Evolutionary conservation across 2,113 vertebrate genomes (phyloP).

Genomic region (Chaetodon auriga): DNA sequence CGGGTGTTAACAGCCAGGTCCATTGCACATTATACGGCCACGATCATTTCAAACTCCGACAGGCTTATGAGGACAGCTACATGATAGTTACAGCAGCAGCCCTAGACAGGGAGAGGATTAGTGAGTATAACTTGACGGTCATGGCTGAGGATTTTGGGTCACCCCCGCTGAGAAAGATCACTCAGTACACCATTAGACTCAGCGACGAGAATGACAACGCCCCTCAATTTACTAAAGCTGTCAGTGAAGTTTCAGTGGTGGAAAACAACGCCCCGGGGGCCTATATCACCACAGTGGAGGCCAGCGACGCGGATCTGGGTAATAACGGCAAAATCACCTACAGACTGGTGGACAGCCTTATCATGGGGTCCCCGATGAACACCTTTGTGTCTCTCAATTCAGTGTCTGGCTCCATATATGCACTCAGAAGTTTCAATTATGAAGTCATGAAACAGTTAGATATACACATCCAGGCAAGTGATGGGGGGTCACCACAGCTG

Average conservation of each 20-base stretch:
- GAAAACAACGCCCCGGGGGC: slow-evolving; percentile 93
- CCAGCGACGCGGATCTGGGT: slow-evolving; percentile 89
- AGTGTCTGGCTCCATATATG: slow-evolving; percentile 91
- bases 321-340: slow-evolving; percentile 92
- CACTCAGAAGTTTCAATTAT: slow-evolving; percentile 93
- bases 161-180: slow-evolving; percentile 87
- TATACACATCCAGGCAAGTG: slow-evolving; percentile 90
- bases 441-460: slow-evolving; percentile 92
- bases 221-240: slow-evolving; percentile 86
- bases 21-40: slow-evolving; percentile 93
- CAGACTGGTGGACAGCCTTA: slow-evolving; percentile 87
- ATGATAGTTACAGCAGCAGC: slow-evolving; percentile 90
- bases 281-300: slow-evolving; percentile 89
- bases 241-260: slow-evolving; percentile 89
- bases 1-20: slow-evolving; percentile 90
- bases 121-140: slow-evolving; percentile 94
- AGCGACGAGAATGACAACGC: slow-evolving; percentile 95
- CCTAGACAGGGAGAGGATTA: slow-evolving; percentile 90
- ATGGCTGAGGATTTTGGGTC: slow-evolving; percentile 94
- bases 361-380: slow-evolving; percentile 88
- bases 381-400: slow-evolving; percentile 95
- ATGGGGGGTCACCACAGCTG: slow-evolving; percentile 93
- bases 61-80: slow-evolving; percentile 94
- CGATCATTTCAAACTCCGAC: slow-evolving; percentile 91
- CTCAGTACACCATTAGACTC: slow-evolving; percentile 89